phyloP scores from a whole-genome alignment of 2,888 invertebrate genomes.

The Drosophila greeni region DNA sequence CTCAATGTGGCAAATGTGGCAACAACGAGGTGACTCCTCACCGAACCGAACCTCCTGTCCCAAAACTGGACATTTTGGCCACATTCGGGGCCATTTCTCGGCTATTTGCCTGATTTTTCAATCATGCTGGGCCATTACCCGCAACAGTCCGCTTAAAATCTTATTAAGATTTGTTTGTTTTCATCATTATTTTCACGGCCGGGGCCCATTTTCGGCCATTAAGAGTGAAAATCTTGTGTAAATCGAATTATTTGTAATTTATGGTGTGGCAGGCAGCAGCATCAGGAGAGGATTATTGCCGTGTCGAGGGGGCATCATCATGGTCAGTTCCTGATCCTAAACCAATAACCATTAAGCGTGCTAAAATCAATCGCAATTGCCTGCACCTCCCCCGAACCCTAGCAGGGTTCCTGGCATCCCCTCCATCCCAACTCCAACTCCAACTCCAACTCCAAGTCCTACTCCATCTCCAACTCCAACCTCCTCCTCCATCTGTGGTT shows the following conservation, averaged over 20 bases:
- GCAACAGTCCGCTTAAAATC: slow-evolving; percentile 68
- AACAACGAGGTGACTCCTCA: slow-evolving; percentile 44
- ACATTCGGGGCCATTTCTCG: slow-evolving; percentile 26
- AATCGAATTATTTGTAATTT: slow-evolving; percentile 78
- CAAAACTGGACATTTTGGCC: slow-evolving; percentile 18
- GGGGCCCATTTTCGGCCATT: slow-evolving; percentile 71
- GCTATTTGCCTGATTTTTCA: slow-evolving; percentile 39
- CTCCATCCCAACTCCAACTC: slow-evolving; percentile 1
- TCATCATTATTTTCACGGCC: slow-evolving; percentile 73
- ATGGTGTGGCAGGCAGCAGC: slow-evolving; percentile 65
- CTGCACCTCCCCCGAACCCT: slow-evolving; percentile 27
- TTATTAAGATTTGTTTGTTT: slow-evolving; percentile 78
- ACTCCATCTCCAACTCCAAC: not conserved
- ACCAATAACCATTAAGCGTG: slow-evolving; percentile 74
- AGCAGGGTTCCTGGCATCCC: slow-evolving; percentile 17
- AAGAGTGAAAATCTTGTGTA: slow-evolving; percentile 76
- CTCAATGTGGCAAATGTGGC: slow-evolving; percentile 57
- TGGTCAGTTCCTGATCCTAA: slow-evolving; percentile 50
- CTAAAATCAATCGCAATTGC: slow-evolving; percentile 68
- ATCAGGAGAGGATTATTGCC: slow-evolving; percentile 70
- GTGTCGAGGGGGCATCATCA: slow-evolving; percentile 30
- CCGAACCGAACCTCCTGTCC: not conserved
- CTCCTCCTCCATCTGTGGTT: slow-evolving; percentile 50
- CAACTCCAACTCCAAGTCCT: not conserved
- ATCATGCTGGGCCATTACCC: slow-evolving; percentile 53